A percentile compares a stretch with the other conserved stretches of the same genome.
phyloP scores from a whole-genome alignment of 2,888 invertebrate genomes.

The Cantharis lateralis region DNA sequence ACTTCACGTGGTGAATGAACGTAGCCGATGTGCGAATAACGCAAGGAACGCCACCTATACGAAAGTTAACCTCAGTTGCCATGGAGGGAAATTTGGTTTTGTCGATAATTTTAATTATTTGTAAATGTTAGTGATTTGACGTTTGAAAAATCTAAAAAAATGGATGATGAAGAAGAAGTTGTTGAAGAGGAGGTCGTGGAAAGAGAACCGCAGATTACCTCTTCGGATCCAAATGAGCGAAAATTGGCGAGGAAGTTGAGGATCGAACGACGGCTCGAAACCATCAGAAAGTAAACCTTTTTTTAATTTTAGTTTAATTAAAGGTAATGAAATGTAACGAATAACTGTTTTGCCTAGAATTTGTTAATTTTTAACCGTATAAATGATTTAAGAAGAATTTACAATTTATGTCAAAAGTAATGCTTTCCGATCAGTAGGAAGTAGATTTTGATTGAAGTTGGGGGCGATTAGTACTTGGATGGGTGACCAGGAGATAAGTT shows the following conservation, averaged over 20 bases:
- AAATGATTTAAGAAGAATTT: too few relatives aligned
- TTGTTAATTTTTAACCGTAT: too few relatives aligned
- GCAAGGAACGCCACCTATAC: conserved; percentile 7
- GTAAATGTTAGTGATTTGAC: background rate
- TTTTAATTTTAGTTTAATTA: background rate
- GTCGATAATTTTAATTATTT: conserved; percentile 31
- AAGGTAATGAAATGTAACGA: too few relatives aligned
- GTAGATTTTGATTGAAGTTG: too few relatives aligned
- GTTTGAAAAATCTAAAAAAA: background rate
- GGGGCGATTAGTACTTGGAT: too few relatives aligned
- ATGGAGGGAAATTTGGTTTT: conserved; percentile 44
- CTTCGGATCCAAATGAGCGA: conserved; percentile 69
- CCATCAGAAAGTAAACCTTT: conserved; percentile 58
- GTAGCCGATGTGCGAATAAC: background rate
- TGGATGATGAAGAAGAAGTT: conserved; percentile 17
- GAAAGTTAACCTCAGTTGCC: conserved; percentile 27
- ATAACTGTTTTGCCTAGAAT: too few relatives aligned
- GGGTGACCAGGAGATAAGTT: too few relatives aligned
- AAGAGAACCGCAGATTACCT: conserved; percentile 65
- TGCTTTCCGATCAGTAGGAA: too few relatives aligned
- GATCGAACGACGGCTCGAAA: conserved; percentile 67
- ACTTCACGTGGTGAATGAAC: background rate
- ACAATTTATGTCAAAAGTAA: too few relatives aligned
- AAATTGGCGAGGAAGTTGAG: conserved; percentile 71
- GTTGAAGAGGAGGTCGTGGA: conserved; percentile 56